These are phyloP conservation scores for Austrolebias charrua DNA, from an alignment of 2,797 vertebrate genomes.

Conservation along the genomic window DNA sequence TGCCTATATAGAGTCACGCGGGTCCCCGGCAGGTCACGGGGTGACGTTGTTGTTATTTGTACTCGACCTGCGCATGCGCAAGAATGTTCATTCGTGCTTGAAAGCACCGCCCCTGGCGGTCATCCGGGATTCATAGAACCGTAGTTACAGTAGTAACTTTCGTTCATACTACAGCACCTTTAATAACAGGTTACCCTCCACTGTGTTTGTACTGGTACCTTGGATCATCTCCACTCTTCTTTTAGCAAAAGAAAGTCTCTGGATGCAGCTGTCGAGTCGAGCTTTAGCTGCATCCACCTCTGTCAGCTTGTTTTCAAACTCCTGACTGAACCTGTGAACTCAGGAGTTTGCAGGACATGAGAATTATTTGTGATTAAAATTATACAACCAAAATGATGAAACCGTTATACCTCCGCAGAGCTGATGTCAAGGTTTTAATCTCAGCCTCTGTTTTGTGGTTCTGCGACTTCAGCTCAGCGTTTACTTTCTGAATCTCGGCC, in stretches of 20 bases:
- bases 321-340: conserved; percentile 67
- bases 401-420: conserved; percentile 73
- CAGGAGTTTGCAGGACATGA: not conserved
- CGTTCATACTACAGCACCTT: not conserved
- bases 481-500: conserved; percentile 52
- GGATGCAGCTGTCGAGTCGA: conserved; percentile 68
- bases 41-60: no score
- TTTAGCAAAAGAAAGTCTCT: conserved; percentile 81
- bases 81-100: no score
- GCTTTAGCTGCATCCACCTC: conserved; percentile 69
- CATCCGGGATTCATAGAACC: no score
- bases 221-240: conserved; percentile 83
- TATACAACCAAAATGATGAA: not conserved
- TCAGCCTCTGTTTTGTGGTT: conserved; percentile 62
- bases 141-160: no score
- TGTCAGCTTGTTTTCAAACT: conserved; percentile 65
- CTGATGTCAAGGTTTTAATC: conserved; percentile 59
- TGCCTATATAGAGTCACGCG: no score
- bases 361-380: conserved; percentile 6
- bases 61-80: no score
- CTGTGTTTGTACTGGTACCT: conserved; percentile 66
- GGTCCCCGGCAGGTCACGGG: no score
- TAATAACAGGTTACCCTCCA: not conserved
- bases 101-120: no score
- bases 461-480: conserved; percentile 56